Conservation (phyloP, 1,140 invertebrate species). For the Saccostrea cuccullata region DNA sequence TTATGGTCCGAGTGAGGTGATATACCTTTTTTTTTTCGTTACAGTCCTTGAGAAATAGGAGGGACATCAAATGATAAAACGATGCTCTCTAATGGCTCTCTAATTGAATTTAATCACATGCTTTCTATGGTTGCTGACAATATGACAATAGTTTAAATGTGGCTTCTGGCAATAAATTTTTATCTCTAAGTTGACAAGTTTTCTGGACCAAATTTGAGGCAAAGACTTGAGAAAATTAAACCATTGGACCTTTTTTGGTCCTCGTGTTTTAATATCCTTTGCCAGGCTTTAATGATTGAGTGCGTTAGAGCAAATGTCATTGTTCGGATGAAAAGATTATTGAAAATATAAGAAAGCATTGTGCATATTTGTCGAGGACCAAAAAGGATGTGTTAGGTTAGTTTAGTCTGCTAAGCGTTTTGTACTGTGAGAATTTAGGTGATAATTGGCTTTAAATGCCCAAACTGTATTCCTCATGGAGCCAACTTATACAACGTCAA, state of each 20-base stretch:
- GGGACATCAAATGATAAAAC: neutral
- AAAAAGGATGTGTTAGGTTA: neutral
- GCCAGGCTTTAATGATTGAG: neutral
- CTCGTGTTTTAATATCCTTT: neutral
- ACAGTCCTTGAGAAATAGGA: neutral
- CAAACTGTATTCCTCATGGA: neutral
- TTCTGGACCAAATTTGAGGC: neutral
- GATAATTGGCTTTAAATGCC: slow-evolving; percentile 33
- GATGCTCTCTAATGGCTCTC: neutral
- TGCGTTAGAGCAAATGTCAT: neutral
- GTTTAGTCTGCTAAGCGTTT: neutral
- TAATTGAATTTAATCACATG: neutral
- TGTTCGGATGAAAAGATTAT: slow-evolving; percentile 11
- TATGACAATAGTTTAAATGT: neutral
- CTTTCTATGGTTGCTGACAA: neutral
- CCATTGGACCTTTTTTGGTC: neutral
- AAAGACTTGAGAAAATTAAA: neutral
- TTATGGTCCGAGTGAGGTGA: too few relatives aligned
- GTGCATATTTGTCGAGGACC: neutral
- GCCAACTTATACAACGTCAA: slow-evolving; percentile 13
- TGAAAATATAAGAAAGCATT: neutral
- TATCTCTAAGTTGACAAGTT: slow-evolving; percentile 12
- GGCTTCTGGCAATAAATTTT: slow-evolving; percentile 17
- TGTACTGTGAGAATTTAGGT: neutral
- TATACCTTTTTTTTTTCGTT: neutral